Evolutionary conservation across 2,888 invertebrate species (phyloP).

Genomic region (Caenorhabditis sp.): DNA sequence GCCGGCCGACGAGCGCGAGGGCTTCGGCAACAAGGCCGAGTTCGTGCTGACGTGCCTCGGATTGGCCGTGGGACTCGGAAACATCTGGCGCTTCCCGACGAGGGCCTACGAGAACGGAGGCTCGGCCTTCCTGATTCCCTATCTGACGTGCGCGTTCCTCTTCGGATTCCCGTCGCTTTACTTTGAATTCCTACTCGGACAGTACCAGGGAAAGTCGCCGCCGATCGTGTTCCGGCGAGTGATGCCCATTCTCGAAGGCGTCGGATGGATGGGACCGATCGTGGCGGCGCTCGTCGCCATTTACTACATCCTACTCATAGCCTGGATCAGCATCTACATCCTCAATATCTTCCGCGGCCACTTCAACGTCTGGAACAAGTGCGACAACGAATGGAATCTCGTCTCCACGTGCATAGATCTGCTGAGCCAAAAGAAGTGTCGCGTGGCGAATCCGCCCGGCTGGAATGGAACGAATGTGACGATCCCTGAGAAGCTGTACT

Average conservation of each 20-base stretch:
- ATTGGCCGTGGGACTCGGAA: conserved; percentile 75
- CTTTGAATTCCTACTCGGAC: conserved; percentile 79
- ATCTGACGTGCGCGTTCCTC: conserved; percentile 78
- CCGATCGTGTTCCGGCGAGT: conserved; percentile 41
- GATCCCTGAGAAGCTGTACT: conserved; percentile 10
- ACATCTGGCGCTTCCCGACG: conserved; percentile 68
- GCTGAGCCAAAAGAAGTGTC: conserved; percentile 25
- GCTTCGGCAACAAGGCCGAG: conserved; percentile 59
- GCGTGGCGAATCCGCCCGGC: conserved; percentile 1
- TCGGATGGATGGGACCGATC: conserved; percentile 92
- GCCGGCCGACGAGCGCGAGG: conserved; percentile 30
- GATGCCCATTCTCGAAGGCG: conserved; percentile 81
- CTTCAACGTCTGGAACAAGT: conserved; percentile 48
- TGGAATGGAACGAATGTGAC: neutral
- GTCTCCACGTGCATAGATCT: conserved; percentile 23
- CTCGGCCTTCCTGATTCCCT: conserved; percentile 79
- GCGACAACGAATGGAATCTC: conserved; percentile 59
- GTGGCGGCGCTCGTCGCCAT: conserved; percentile 86
- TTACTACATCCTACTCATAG: conserved; percentile 75
- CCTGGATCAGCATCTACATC: conserved; percentile 72
- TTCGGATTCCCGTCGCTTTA: conserved; percentile 79
- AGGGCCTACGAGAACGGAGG: conserved; percentile 69
- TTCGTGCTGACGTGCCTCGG: conserved; percentile 74
- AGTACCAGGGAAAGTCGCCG: conserved; percentile 60
- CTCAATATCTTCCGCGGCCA: conserved; percentile 49